Percentiles rank a stretch among this genome's conserved stretches.
Conservation (phyloP, 2,888 invertebrate species). For the Emmelina monodactyla region DNA sequence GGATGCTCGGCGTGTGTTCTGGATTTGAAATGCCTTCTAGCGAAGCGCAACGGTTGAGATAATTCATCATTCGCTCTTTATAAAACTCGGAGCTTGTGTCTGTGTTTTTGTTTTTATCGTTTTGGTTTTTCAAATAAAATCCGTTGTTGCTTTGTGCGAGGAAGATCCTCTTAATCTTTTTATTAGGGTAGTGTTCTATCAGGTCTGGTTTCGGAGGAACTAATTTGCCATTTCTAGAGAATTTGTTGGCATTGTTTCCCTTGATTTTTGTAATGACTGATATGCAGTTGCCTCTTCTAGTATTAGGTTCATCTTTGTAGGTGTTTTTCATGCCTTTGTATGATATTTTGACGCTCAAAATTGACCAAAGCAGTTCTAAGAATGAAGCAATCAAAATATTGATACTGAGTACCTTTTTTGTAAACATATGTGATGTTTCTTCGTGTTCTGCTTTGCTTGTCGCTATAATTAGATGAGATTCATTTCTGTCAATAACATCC, state of each 20-base stretch:
- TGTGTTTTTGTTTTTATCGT: slow-evolving; percentile 47
- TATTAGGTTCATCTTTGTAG: slow-evolving; percentile 61
- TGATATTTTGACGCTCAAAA: slow-evolving; percentile 65
- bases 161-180: slow-evolving; percentile 62
- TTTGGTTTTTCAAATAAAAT: slow-evolving; percentile 51
- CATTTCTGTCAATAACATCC: slow-evolving; percentile 38
- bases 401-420: slow-evolving; percentile 58
- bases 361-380: slow-evolving; percentile 68
- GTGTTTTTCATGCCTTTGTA: slow-evolving; percentile 69
- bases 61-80: slow-evolving; percentile 54
- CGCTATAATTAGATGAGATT: slow-evolving; percentile 43
- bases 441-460: slow-evolving; percentile 25
- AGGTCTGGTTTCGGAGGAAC: slow-evolving; percentile 58
- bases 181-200: slow-evolving; percentile 60
- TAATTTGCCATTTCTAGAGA: slow-evolving; percentile 43
- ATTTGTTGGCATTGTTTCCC: slow-evolving; percentile 50
- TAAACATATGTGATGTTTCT: slow-evolving; percentile 34
- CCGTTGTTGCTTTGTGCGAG: slow-evolving; percentile 46
- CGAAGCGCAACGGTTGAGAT: slow-evolving; percentile 45
- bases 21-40: slow-evolving; percentile 41
- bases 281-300: slow-evolving; percentile 54
- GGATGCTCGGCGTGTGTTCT: slow-evolving; percentile 36
- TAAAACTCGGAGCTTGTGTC: slow-evolving; percentile 55
- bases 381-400: slow-evolving; percentile 68
- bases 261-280: slow-evolving; percentile 65